Percentiles rank a stretch among this genome's conserved stretches.
These are phyloP conservation scores for Drosophila acutilabella DNA, from an alignment of 2,888 invertebrate genomes.

Conservation along the genomic window DNA sequence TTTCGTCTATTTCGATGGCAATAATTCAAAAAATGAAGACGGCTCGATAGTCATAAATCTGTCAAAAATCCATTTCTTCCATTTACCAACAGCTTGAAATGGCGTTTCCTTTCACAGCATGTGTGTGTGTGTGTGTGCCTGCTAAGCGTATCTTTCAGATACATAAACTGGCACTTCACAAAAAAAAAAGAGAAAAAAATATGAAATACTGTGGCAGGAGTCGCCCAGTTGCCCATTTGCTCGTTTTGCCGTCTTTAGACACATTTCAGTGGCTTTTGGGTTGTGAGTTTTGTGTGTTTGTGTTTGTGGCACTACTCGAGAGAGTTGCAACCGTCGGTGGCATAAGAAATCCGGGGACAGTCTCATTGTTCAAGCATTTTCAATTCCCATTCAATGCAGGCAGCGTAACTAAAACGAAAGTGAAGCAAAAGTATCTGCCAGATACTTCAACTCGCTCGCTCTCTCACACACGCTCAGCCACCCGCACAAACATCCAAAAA, in stretches of 20 bases:
- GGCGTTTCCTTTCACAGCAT: conserved; percentile 71
- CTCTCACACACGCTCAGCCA: conserved; percentile 33
- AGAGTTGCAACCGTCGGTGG: conserved; percentile 22
- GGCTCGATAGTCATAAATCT: conserved; percentile 85
- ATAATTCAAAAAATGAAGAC: conserved; percentile 85
- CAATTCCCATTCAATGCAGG: conserved; percentile 71
- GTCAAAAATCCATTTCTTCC: conserved; percentile 85
- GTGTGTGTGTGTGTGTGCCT: conserved; percentile 51
- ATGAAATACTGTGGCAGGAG: conserved; percentile 69
- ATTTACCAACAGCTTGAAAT: conserved; percentile 79
- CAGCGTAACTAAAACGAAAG: conserved; percentile 71
- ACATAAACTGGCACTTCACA: conserved; percentile 80
- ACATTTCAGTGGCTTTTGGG: conserved; percentile 73
- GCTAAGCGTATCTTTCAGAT: conserved; percentile 82
- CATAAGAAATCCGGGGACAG: conserved; percentile 30
- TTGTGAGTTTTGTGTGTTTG: conserved; percentile 30
- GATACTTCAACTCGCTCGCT: conserved; percentile 59
- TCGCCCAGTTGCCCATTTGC: conserved; percentile 48
- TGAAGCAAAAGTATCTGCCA: conserved; percentile 74
- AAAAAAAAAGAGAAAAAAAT: conserved; percentile 43
- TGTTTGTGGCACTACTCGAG: conserved; percentile 56
- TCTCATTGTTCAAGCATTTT: conserved; percentile 43
- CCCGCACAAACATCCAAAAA: conserved; percentile 56
- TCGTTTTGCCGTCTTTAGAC: conserved; percentile 67
- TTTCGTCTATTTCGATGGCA: conserved; percentile 85